Evolutionary conservation across 2,797 vertebrate genomes (phyloP), one percentile per base, ranked within the genome.

Genomic region (Astyanax mexicanus): DNA sequence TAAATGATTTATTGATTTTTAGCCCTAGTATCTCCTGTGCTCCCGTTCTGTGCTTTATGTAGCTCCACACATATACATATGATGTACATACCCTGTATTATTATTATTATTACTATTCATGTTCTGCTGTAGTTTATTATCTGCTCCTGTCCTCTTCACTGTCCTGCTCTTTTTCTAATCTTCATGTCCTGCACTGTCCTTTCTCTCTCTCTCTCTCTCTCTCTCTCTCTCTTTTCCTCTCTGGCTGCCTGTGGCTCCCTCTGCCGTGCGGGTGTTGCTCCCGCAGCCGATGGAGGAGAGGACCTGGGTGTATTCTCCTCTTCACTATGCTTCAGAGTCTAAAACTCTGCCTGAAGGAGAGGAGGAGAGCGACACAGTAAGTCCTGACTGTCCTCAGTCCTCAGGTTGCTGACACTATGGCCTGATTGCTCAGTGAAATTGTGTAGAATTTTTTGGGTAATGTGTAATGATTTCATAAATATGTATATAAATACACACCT

Each of bases 231-330:
- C n/a, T n/a, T n/a, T n/a, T n/a, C n/a, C n/a, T n/a, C n/a, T n/a
- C n/a, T n/a, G n/a, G n/a, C n/a, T n/a, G n/a, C n/a, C n/a, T n/a
- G n/a, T n/a, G n/a, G n/a, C n/a, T n/a, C n/a, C n/a, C n/a, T n/a
- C n/a, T 93, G 92, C 89, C 93, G 91, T 89, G 88, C 78, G 86
- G 88, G 88, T 88, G 84, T 87, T 91, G 87, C 89, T 89, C 88
- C 85, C 84, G 84, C 96, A 98, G 96, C 96, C 96, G 92, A 95
- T 94, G 88, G 98, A 98, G 83, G 98, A 99, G 92, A 96, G 94
- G 94, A 97, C 95, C 93, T 99, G 98, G 98, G 97, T 99, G 90
- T 99, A 99, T 92, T 99, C 98, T 93, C 98, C 98, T 76, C 96
- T 99, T 89, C 98, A 99, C 94, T 98, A 96, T 96, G 95, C 94